These are phyloP conservation scores for Cephus sareptanus DNA, from an alignment of 2,888 invertebrate species.

Conservation along the genomic window DNA sequence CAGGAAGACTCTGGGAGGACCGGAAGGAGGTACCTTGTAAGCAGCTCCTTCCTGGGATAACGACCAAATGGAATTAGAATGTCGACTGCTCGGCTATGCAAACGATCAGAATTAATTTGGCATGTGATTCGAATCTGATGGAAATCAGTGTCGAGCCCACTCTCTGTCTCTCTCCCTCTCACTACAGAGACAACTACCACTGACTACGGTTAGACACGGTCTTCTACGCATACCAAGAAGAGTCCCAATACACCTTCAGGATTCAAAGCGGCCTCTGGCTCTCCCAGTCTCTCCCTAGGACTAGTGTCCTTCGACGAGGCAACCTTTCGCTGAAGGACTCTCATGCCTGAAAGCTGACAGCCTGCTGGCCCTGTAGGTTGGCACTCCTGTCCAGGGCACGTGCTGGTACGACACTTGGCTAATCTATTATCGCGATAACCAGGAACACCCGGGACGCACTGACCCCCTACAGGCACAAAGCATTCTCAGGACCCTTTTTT, in stretches of 20 bases:
- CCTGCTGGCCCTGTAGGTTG: neutral
- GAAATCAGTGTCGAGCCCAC: constrained; percentile 5
- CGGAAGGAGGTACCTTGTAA: neutral
- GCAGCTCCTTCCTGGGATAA: neutral
- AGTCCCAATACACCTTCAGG: neutral
- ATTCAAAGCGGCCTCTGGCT: neutral
- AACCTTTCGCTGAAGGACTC: neutral
- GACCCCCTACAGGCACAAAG: neutral
- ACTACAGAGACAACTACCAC: neutral
- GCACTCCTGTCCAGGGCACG: neutral
- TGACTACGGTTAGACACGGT: neutral
- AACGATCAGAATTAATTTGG: constrained; percentile 3
- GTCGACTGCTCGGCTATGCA: neutral
- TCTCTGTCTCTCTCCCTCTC: neutral
- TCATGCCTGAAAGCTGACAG: neutral
- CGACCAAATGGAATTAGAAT: neutral
- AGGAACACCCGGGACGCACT: neutral
- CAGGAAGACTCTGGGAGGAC: neutral
- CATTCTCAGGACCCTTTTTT: neutral
- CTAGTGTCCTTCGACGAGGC: neutral
- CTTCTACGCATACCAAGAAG: neutral
- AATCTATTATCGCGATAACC: constrained; percentile 1
- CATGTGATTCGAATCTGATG: constrained; percentile 8
- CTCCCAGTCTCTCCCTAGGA: neutral
- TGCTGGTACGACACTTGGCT: neutral